Conservation (phyloP, 2,888 invertebrate species). For the Eristalis tenax region DNA sequence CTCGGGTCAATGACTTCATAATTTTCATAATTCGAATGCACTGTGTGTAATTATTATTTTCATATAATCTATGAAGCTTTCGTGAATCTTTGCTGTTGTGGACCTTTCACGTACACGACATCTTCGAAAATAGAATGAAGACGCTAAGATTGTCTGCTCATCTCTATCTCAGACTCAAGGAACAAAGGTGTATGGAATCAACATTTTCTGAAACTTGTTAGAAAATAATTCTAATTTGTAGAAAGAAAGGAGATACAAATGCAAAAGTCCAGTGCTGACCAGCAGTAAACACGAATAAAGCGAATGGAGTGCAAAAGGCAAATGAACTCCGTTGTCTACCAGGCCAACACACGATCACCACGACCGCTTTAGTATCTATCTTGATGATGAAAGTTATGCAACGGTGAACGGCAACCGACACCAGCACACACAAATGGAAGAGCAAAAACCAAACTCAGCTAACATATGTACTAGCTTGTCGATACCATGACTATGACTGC, state of each 20-base stretch:
- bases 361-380: constrained; percentile 60
- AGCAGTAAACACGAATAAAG: constrained; percentile 45
- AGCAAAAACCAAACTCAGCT: constrained; percentile 5
- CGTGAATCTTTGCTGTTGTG: no score
- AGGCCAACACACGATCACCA: constrained; percentile 56
- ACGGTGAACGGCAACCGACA: constrained; percentile 73
- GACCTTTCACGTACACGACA: no score
- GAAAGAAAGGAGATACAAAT: background rate
- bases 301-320: constrained; percentile 80
- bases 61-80: no score
- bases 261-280: constrained; percentile 1
- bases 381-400: constrained; percentile 78
- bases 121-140: no score
- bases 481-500: constrained; percentile 7
- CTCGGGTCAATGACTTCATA: no score
- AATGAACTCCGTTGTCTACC: constrained; percentile 77
- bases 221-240: background rate
- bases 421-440: constrained; percentile 11
- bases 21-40: no score
- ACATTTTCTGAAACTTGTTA: no score
- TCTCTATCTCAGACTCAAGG: no score
- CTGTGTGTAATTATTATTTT: no score
- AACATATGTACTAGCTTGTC: background rate
- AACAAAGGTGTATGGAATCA: no score
- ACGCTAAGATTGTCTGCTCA: no score